Evolutionary conservation across 2,888 invertebrate genomes (phyloP).

Genomic region (Ophioninae sp.): DNA sequence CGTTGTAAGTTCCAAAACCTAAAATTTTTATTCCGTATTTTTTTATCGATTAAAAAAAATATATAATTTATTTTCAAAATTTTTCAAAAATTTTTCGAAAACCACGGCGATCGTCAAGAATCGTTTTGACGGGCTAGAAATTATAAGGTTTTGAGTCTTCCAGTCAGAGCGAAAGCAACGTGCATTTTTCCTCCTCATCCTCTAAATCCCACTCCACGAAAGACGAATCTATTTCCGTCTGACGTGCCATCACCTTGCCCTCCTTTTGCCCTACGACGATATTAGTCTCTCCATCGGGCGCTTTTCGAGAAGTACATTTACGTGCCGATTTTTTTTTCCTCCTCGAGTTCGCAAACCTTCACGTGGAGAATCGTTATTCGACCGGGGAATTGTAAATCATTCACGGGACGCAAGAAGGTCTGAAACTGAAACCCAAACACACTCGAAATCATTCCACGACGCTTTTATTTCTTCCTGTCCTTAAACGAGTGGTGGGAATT

Average conservation of each 20-base stretch:
- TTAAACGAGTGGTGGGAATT: neutral
- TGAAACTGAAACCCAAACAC: slow-evolving; percentile 11
- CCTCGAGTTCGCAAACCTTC: slow-evolving; percentile 15
- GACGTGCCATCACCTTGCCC: slow-evolving; percentile 66
- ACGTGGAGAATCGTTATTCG: slow-evolving; percentile 17
- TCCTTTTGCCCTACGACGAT: slow-evolving; percentile 57
- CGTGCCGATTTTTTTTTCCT: slow-evolving; percentile 23
- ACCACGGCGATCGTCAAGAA: neutral
- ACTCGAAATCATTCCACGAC: neutral
- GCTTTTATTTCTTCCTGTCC: slow-evolving; percentile 2
- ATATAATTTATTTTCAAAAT: too few relatives aligned
- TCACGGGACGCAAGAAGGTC: slow-evolving; percentile 36
- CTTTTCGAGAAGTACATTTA: slow-evolving; percentile 26
- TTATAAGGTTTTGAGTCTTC: neutral
- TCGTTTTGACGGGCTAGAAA: slow-evolving; percentile 2
- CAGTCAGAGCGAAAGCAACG: slow-evolving; percentile 28
- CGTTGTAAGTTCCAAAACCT: slow-evolving; percentile 42
- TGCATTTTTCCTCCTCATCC: slow-evolving; percentile 39
- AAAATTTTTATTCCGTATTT: slow-evolving; percentile 7
- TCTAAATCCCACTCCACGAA: slow-evolving; percentile 51
- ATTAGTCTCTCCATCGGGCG: slow-evolving; percentile 62
- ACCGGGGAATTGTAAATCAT: slow-evolving; percentile 48
- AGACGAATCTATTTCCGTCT: slow-evolving; percentile 63
- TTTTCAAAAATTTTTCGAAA: too few relatives aligned
- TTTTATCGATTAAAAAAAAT: too few relatives aligned